Base-by-base conservation (phyloP, 2,797 vertebrate species). In the Spondyliosoma cantharus region DNA sequence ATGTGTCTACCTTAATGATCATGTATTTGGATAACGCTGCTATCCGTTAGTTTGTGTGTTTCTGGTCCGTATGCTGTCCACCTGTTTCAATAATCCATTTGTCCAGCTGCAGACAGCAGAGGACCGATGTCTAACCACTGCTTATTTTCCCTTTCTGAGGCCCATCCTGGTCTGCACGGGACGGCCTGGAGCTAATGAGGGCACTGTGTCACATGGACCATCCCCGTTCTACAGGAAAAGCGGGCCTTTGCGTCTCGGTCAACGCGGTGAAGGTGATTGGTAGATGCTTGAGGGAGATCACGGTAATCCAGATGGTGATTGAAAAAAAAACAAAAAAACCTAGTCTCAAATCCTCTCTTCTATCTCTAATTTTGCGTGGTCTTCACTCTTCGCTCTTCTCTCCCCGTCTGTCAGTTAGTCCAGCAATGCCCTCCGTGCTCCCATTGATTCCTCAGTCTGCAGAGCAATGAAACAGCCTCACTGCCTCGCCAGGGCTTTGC, bases 21-120 rank as follows among this genome's bases (percentile, higher is more conserved):
- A 70, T 80, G 66, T 76, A 63, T 87, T 86, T 89, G 76, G 61
- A 80, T 68, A 83, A 80, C 8, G 8, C 71, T 69, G 67, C 71
- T 54, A 43, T 68, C 42, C 74, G 70, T 82, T 73, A 71, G 78
- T 58, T 76, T 60, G 29, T 71, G 56, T 91, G 87, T 89, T 82
- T 84, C 62, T 74, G 63, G 68, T 89, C 77, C 68, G 68, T 84
- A 72, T 90, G 86, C 72, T 53, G 64, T 90, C 87, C 92, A 93
- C 87, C 91, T 95, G 91, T 93, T 87, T 94, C 90, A 94, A 90
- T 91, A 94, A 77, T 61, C 72, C 70, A 81, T 85, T 84, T 65
- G 78, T 91, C 83, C 87, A 90, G 90, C 89, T 90, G 87, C 79
- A 83, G 80, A 74, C 66, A 71, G 75, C 62, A 74, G 81, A 79